These are phyloP conservation scores for Dufourea novaeangliae DNA, from an alignment of 1,140 invertebrate species.

Conservation along the genomic window DNA sequence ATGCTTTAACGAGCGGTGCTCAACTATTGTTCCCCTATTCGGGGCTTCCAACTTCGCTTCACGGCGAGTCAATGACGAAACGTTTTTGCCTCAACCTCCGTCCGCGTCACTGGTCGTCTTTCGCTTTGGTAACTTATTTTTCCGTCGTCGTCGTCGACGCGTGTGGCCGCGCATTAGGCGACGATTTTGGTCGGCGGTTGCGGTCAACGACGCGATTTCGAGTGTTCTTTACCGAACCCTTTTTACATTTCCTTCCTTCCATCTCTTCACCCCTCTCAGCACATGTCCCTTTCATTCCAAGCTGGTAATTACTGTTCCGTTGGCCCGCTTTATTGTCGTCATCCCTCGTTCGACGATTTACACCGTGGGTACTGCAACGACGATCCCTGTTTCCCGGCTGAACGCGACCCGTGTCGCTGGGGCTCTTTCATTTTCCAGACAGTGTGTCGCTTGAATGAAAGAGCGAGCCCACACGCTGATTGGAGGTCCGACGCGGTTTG, in stretches of 20 bases:
- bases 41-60: conserved; percentile 9
- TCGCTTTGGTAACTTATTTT: conserved; percentile 21
- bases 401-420: neutral
- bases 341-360: neutral
- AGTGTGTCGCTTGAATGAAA: neutral
- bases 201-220: neutral
- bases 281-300: neutral
- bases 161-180: neutral
- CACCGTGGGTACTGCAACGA: neutral
- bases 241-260: neutral
- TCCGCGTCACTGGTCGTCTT: neutral
- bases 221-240: too few relatives aligned
- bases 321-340: neutral
- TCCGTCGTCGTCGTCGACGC: neutral
- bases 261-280: neutral
- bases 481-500: neutral
- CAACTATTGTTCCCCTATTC: conserved; percentile 53
- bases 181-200: neutral
- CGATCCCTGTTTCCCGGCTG: neutral
- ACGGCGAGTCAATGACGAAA: conserved; percentile 36
- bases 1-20: conserved; percentile 64
- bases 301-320: neutral
- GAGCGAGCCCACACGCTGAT: neutral
- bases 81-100: conserved; percentile 28
- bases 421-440: conserved; percentile 3